Base-by-base conservation (phyloP, 2,113 vertebrate species). In the Reinhardtius hippoglossoides region DNA sequence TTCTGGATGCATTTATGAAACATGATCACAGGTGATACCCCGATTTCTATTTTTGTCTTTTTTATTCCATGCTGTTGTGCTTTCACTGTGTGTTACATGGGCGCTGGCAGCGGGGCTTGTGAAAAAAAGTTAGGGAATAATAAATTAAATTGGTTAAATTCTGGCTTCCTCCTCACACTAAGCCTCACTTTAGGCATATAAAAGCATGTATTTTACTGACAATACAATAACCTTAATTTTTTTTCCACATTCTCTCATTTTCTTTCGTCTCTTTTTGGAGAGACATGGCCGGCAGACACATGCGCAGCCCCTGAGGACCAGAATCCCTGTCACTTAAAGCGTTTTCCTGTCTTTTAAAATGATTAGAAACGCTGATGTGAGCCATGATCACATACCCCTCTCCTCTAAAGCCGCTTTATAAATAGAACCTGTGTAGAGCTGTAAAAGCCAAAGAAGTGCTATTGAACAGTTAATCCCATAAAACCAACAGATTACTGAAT, bases 391-490 rank as follows among this genome's bases (percentile, higher is more conserved):
- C 85, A 74, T 62, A 59, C 27, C 42, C 60, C 66, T 85, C 79
- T 71, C 63, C 67, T 78, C 80, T 54, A 81, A 89, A 87, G 77
- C 89, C 75, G 79, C 77, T 91, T 91, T 90, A 89, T 89, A 89
- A 91, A 91, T 89, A 88, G 83, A 79, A 91, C 87, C 85, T 72
- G 84, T 80, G 82, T 85, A 10, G 66, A 81, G 87, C 86, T 77
- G 83, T 78, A 80, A 88, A 90, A 91, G 88, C 87, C 87, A 85
- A 87, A 88, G 71, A 85, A 91, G 88, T 91, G 88, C 83, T 91
- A 91, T 91, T 91, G 87, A 92, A 91, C 87, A 88, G 79, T 90
- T 92, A 91, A 92, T 93, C 90, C 88, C 86, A 87, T 91, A 93
- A 91, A 91, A 86, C 84, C 86, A 83, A 78, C 82, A 91, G 87